Percentiles rank a stretch among this genome's conserved stretches.
Conservation (phyloP, 1,140 invertebrate genomes). For the Colletes gigas region DNA sequence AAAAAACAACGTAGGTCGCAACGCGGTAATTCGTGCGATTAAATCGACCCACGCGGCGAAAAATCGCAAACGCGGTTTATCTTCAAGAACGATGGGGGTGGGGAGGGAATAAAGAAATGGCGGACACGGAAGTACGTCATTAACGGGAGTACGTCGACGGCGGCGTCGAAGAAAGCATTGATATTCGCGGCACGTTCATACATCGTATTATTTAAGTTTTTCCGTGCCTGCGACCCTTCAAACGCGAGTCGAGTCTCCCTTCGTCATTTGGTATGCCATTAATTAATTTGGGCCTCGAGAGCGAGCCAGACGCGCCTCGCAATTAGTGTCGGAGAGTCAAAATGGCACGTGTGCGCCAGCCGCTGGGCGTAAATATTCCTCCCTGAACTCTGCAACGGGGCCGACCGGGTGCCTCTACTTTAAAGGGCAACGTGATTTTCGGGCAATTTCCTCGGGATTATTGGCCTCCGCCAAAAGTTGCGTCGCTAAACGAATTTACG, state of each 20-base stretch:
- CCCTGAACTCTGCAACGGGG: not conserved
- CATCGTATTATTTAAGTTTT: constrained; percentile 37
- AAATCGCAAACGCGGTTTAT: not conserved
- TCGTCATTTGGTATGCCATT: constrained; percentile 55
- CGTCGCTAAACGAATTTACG: no score
- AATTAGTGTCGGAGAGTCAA: constrained; percentile 42
- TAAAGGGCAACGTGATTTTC: not conserved
- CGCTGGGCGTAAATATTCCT: not conserved
- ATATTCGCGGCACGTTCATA: constrained; percentile 40
- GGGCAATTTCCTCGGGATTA: not conserved
- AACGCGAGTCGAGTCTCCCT: not conserved
- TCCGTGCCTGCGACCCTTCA: not conserved
- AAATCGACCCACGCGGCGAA: not conserved
- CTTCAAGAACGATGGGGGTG: not conserved
- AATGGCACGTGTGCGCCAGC: not conserved
- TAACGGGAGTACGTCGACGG: constrained; percentile 24
- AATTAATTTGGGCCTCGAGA: constrained; percentile 47
- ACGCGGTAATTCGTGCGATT: not conserved
- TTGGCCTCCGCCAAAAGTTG: no score
- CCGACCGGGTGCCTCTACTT: not conserved
- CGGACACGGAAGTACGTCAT: not conserved
- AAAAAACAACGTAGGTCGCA: no score
- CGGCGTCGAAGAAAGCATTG: constrained; percentile 15
- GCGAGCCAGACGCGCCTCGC: constrained; percentile 32
- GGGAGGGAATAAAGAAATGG: not conserved